phyloP scores from a whole-genome alignment of 92 coral and sea anemone species.

The Epizoanthus ramosus region DNA sequence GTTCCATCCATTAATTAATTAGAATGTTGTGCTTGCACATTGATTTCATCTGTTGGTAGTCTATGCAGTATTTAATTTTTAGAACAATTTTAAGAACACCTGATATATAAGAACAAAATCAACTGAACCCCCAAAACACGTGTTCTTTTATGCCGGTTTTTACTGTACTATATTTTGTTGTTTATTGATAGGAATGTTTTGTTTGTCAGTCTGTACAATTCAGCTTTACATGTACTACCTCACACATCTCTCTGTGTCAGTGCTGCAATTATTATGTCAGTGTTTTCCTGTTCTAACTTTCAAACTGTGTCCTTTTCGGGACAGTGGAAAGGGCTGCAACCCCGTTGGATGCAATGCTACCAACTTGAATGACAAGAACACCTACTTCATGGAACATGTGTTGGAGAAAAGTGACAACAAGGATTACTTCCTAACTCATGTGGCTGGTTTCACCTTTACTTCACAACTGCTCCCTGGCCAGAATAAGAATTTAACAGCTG shows the following conservation, averaged over 20 bases:
- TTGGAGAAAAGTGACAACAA: conserved; percentile 72
- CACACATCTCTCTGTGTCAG: background rate
- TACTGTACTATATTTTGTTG: too few relatives aligned
- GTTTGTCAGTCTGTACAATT: too few relatives aligned
- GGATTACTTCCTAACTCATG: conserved; percentile 79
- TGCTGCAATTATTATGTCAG: background rate
- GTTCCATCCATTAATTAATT: too few relatives aligned
- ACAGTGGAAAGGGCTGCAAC: conserved; percentile 37
- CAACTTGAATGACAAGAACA: conserved; percentile 56
- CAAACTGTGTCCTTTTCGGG: background rate
- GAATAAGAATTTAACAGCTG: background rate
- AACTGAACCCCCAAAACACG: too few relatives aligned
- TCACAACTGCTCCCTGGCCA: background rate
- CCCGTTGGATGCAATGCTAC: conserved; percentile 61
- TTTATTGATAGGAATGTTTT: too few relatives aligned
- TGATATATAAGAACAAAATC: too few relatives aligned
- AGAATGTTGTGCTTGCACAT: too few relatives aligned
- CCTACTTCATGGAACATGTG: conserved; percentile 76
- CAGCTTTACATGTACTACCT: background rate
- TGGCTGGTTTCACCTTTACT: conserved; percentile 81
- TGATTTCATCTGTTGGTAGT: too few relatives aligned
- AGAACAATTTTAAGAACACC: too few relatives aligned
- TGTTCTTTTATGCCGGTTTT: too few relatives aligned
- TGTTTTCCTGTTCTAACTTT: background rate
- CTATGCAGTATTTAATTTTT: too few relatives aligned